These are phyloP conservation scores for Pollenia angustigena DNA, from an alignment of 2,888 invertebrate species.

Conservation along the genomic window DNA sequence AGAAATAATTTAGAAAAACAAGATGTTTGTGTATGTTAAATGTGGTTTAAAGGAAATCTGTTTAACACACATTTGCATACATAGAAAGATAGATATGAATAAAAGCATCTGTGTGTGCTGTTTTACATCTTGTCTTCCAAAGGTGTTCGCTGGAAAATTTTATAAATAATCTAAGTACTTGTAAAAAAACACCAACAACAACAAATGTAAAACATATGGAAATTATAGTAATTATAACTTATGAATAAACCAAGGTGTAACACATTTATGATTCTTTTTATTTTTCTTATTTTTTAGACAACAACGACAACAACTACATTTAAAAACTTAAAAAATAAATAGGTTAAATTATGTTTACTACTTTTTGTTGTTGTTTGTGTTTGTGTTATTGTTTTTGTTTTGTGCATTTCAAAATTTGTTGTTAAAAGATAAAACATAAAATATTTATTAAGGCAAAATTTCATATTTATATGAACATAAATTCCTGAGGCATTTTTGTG, in stretches of 20 bases:
- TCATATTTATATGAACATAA: background rate
- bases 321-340: constrained; percentile 24
- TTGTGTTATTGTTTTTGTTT: background rate
- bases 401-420: background rate
- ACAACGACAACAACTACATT: constrained; percentile 16
- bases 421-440: constrained; percentile 23
- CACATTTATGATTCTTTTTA: constrained; percentile 34
- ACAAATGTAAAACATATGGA: constrained; percentile 41
- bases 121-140: constrained; percentile 32
- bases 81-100: background rate
- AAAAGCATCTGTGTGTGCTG: background rate
- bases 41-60: constrained; percentile 29
- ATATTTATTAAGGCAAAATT: constrained; percentile 28
- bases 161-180: constrained; percentile 25
- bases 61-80: background rate
- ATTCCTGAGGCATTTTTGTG: constrained; percentile 39
- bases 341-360: constrained; percentile 33
- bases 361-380: background rate
- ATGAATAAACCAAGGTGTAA: constrained; percentile 37
- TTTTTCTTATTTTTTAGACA: background rate
- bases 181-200: constrained; percentile 14
- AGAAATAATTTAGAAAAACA: constrained; percentile 49
- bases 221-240: constrained; percentile 56
- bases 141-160: constrained; percentile 50
- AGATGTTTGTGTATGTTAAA: constrained; percentile 28